phyloP scores from a whole-genome alignment of 2,888 invertebrate species.

The Leptura quadrifasciata region DNA sequence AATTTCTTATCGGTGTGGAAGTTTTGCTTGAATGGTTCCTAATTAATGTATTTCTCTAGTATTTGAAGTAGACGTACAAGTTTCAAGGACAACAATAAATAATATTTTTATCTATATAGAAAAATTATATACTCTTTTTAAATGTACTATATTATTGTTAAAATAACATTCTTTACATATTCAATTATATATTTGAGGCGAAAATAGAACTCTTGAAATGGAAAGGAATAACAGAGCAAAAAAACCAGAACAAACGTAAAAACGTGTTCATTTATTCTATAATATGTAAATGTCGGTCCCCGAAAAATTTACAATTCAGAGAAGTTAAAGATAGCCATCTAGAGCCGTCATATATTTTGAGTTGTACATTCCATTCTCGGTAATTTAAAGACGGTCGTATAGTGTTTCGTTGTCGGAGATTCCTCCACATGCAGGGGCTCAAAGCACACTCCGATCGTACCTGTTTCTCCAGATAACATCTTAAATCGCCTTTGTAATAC shows the following conservation, averaged over 20 bases:
- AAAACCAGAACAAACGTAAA: conserved; percentile 53
- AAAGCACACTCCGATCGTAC: conserved; percentile 52
- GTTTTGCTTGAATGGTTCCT: too few species aligned
- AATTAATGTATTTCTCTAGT: too few species aligned
- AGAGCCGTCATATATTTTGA: conserved; percentile 69
- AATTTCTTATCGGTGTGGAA: too few species aligned
- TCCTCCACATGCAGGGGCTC: conserved; percentile 52
- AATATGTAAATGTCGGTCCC: conserved; percentile 67
- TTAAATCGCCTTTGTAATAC: conserved; percentile 57
- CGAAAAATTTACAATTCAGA: conserved; percentile 70
- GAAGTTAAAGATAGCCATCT: conserved; percentile 71
- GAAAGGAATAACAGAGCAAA: conserved; percentile 22
- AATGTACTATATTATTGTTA: background rate
- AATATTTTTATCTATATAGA: too few species aligned
- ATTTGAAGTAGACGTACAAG: too few species aligned
- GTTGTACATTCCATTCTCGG: conserved; percentile 68
- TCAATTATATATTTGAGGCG: background rate
- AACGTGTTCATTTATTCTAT: conserved; percentile 65
- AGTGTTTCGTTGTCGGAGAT: conserved; percentile 60
- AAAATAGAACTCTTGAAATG: background rate
- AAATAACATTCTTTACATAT: background rate
- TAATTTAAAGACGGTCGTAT: conserved; percentile 66
- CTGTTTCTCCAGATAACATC: conserved; percentile 58
- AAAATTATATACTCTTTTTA: background rate
- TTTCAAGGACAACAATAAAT: too few species aligned